Evolutionary conservation across 2,797 vertebrate genomes (phyloP).

Genomic region (Echeneis naucrates): DNA sequence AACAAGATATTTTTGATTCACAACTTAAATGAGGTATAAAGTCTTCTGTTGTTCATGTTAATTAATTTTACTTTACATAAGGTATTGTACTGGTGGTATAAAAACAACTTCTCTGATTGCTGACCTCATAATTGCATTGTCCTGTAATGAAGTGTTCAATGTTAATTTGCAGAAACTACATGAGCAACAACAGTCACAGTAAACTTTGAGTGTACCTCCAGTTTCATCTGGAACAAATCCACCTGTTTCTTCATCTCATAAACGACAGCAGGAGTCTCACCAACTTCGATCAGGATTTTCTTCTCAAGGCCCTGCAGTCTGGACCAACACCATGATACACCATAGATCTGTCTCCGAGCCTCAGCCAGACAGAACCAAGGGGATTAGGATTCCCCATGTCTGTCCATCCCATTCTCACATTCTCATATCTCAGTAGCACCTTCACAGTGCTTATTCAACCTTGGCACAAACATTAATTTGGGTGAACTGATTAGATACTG

Average conservation of each 20-base stretch:
- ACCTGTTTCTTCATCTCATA: slow-evolving; percentile 87
- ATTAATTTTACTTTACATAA: neutral
- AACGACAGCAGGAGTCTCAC: slow-evolving; percentile 81
- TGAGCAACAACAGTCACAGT: neutral
- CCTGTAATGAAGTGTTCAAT: neutral
- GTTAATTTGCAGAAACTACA: neutral
- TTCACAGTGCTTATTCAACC: too few relatives aligned
- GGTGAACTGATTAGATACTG: too few relatives aligned
- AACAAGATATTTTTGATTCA: too few relatives aligned
- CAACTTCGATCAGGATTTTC: slow-evolving; percentile 78
- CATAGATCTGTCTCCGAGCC: neutral
- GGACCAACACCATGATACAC: slow-evolving; percentile 19
- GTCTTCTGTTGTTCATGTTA: neutral
- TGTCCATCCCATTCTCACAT: too few relatives aligned
- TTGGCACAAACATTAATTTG: too few relatives aligned
- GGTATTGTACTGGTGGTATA: neutral
- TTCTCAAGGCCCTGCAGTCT: slow-evolving; percentile 86
- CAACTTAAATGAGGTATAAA: too few relatives aligned
- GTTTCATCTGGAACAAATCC: slow-evolving; percentile 85
- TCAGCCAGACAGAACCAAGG: too few relatives aligned
- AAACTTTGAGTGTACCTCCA: slow-evolving; percentile 72
- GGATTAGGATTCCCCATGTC: too few relatives aligned
- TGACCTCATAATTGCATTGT: neutral
- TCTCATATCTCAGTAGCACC: too few relatives aligned
- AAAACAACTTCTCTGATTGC: neutral